Percentiles rank a stretch among this genome's conserved stretches.
Evolutionary conservation across 2,888 invertebrate genomes (phyloP).

Genomic region (Pandemis heparana): DNA sequence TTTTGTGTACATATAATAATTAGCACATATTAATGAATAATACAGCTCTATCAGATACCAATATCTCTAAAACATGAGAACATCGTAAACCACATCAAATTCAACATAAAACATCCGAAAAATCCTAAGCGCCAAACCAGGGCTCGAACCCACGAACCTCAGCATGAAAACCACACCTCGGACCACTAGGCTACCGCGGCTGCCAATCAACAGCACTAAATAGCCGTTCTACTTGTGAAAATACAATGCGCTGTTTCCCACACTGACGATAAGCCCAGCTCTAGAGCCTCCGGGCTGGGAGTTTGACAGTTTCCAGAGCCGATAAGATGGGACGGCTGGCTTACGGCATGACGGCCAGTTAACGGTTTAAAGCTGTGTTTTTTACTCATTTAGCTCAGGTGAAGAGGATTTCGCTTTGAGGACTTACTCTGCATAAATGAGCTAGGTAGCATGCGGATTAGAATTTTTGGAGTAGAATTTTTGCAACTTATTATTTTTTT

Average conservation of each 20-base stretch:
- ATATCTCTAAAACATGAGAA: too few relatives aligned
- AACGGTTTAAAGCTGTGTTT: constrained; percentile 4
- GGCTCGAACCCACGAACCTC: background rate
- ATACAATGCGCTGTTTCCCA: background rate
- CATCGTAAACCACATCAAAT: too few relatives aligned
- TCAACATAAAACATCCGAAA: too few relatives aligned
- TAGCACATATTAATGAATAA: too few relatives aligned
- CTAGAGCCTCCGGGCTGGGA: background rate
- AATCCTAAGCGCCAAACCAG: too few relatives aligned
- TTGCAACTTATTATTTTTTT: too few relatives aligned
- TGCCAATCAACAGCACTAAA: background rate
- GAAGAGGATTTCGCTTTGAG: background rate
- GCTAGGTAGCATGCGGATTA: too few relatives aligned
- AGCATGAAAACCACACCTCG: background rate
- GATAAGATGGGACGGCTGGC: constrained; percentile 33
- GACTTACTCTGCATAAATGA: background rate
- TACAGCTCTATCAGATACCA: too few relatives aligned
- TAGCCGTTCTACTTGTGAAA: background rate
- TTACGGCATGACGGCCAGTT: constrained; percentile 19
- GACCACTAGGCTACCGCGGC: background rate
- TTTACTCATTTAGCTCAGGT: constrained; percentile 6
- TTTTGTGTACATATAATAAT: too few relatives aligned
- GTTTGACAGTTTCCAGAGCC: constrained; percentile 36
- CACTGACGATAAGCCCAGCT: background rate
- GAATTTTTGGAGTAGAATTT: too few relatives aligned